Evolutionary conservation across 2,113 vertebrate species (phyloP), one percentile per base, ranked within the genome.

Genomic region (Grammomys dolichurus): DNA sequence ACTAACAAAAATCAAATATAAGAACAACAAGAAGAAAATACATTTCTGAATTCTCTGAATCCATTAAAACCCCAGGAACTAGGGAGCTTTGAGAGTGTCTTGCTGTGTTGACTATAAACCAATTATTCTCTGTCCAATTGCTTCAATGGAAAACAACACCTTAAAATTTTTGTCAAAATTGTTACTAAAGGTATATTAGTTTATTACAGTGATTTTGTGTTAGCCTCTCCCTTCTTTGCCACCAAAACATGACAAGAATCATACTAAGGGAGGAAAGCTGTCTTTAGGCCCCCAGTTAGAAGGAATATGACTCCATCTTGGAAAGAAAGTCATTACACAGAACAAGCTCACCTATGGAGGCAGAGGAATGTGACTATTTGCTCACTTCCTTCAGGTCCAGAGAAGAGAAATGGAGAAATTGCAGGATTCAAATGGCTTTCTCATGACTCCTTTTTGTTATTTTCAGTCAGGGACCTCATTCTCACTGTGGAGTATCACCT

Each of bases 131-230:
- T 67, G 31, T n/a, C 8, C 7, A 58, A 72, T 31, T 90, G 65
- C 65, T 94, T 89, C 17, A 65, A 56, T 86, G 58, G 24, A 81
- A 31, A 77, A 36, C 1, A 86, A 89, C 54, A 90, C 69, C 75
- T 87, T 76, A 73, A 54, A 51, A 1, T 7, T 36, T 91, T 90
- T 72, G 19, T 73, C n/a, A 84, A 7, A 89, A 90, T 65, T 54
- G 2, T 31, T 51, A 80, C 89, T 63, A 95, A 95, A 80, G 40
- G 16, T 48, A 95, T 65, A 87, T 96, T 87, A 78, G 56, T 92
- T 96, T 95, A 36, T 26, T 90, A 33, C 60, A 20, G 19, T 91
- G 5, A 22, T 14, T 89, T 3, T 11, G 26, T 43, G 8, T 73
- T 31, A 58, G 17, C 7, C 36, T 56, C 5, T 72, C 8, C 54